Evolutionary conservation across 2,113 vertebrate species (phyloP).

Genomic region (Pelusios castaneus): DNA sequence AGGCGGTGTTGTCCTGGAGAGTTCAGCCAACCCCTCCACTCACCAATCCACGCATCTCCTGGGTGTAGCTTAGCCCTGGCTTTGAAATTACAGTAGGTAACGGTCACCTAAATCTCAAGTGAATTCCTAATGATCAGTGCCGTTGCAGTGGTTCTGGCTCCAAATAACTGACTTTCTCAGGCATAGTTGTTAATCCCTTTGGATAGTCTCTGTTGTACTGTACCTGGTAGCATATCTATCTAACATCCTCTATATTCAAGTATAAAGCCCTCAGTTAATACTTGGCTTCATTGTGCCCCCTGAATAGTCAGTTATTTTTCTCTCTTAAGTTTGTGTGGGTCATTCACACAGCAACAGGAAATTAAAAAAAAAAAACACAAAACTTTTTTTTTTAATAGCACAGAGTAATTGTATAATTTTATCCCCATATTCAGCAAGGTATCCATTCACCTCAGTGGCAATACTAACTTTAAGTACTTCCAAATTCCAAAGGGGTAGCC

Average conservation of each 20-base stretch:
- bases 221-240: not conserved
- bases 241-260: not conserved
- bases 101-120: not conserved
- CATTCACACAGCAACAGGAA: not conserved
- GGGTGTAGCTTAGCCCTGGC: not conserved
- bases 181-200: not conserved
- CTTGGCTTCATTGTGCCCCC: not conserved
- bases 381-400: not conserved
- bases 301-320: not conserved
- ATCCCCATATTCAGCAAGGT: not conserved
- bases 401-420: not conserved
- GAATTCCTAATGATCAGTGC: fast-evolving
- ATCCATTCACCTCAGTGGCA: not conserved
- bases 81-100: not conserved
- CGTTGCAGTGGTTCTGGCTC: not conserved
- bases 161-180: not conserved
- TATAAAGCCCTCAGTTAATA: fast-evolving
- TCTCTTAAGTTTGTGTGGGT: not conserved
- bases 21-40: not conserved
- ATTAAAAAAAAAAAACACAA: not conserved
- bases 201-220: not conserved
- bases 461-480: not conserved
- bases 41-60: not conserved
- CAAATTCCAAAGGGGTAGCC: no score
- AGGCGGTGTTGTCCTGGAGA: not conserved